Evolutionary conservation across 2,797 vertebrate genomes (phyloP).

Genomic region (Manis javanica): DNA sequence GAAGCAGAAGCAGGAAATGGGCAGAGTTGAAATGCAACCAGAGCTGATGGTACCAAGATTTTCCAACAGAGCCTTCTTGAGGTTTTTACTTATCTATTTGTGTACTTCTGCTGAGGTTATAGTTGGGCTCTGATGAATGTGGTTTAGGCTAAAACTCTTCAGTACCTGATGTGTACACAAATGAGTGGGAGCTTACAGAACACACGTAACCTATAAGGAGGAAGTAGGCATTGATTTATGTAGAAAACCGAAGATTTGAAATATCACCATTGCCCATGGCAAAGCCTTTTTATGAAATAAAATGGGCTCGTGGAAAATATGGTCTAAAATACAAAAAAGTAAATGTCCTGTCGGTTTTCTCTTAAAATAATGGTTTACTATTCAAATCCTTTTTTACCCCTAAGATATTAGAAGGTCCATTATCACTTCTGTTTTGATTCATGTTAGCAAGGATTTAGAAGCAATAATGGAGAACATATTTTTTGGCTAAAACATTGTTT

Average conservation of each 20-base stretch:
- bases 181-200: not conserved
- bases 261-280: not conserved
- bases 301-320: conserved; percentile 27
- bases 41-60: conserved; percentile 65
- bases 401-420: not conserved
- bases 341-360: conserved; percentile 10
- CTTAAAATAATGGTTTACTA: conserved; percentile 24
- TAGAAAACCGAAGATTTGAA: conserved; percentile 19
- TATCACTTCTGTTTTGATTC: conserved; percentile 38
- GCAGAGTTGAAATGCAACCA: conserved; percentile 53
- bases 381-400: not conserved
- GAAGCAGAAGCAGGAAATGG: not conserved
- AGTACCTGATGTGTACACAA: not conserved
- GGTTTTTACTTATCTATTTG: conserved; percentile 25
- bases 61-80: conserved; percentile 36
- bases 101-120: not conserved
- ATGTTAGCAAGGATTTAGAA: not conserved
- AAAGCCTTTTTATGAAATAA: conserved; percentile 49
- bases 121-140: not conserved
- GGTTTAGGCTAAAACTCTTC: not conserved
- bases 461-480: not conserved
- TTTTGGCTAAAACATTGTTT: not conserved
- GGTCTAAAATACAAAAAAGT: conserved; percentile 26
- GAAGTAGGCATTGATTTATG: conserved; percentile 1
- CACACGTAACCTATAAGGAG: not conserved